phyloP scores from a whole-genome alignment of 92 coral and sea anemone genomes.

The Phenganax subtilis region DNA sequence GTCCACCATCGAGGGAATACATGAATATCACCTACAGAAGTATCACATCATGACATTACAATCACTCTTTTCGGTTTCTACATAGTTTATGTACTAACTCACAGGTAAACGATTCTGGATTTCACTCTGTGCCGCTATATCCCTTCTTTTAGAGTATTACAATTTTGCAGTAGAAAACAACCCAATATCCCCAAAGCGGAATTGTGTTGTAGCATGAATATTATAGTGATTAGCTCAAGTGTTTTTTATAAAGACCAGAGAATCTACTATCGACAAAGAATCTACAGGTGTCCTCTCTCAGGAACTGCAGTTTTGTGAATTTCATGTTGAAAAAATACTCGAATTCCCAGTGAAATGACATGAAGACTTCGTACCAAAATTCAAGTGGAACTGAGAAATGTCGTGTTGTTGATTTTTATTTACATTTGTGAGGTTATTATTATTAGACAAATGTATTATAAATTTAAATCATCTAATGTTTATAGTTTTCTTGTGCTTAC shows the following conservation, averaged over 20 bases:
- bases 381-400: background rate
- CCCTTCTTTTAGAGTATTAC: background rate
- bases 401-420: background rate
- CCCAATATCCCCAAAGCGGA: background rate
- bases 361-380: background rate
- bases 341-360: background rate
- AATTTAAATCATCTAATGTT: background rate
- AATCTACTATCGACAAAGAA: background rate
- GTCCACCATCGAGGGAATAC: no score
- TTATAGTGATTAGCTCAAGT: background rate
- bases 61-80: background rate
- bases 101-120: background rate
- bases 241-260: slow-evolving; percentile 11
- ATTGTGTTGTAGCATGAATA: background rate
- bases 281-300: background rate
- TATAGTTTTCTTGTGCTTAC: background rate
- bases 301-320: background rate
- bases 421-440: slow-evolving; percentile 11
- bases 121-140: background rate
- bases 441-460: background rate
- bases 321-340: background rate
- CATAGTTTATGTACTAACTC: background rate
- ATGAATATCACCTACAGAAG: background rate
- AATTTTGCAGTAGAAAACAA: background rate
- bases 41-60: background rate